Evolutionary conservation across 2,113 vertebrate genomes (phyloP), one percentile per base, ranked within the genome.

Genomic region (Noturus placidus): DNA sequence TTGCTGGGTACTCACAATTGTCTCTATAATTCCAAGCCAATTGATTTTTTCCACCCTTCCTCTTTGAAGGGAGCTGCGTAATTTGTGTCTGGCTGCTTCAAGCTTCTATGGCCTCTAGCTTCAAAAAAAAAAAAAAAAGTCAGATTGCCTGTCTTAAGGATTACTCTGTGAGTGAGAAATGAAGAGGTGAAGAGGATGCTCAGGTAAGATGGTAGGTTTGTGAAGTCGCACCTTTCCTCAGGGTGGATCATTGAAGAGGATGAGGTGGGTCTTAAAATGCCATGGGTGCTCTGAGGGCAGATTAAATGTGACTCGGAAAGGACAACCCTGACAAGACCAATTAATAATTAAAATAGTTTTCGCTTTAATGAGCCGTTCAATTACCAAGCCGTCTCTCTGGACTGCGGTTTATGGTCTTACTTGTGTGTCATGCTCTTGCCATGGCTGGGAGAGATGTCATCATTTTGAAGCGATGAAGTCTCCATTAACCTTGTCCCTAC

Each of bases 351-450:
- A 97, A 97, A 95, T 96, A 93, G 94, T 90, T 93, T 92, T 88
- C 93, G 94, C 95, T 98, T 97, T 97, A 98, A 97, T 97, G 96
- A 97, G 95, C 95, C 95, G 89, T 96, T 96, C 96, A 97, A 97
- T 97, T 97, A 97, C 95, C 93, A 95, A 95, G 94, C 92, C 95
- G 95, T 96, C 96, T 95, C 96, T 92, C 91, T 95, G 95, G 96
- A 96, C 89, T 93, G 90, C 93, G 92, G 95, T 97, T 97, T 96
- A 95, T 95, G 94, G 94, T 94, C 93, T 94, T 95, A 93, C 67
- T 92, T 93, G 92, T 93, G 90, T 92, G 67, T 95, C 95, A 91
- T 93, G 95, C 95, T 91, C 94, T 74, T 27, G 72, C 88, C 59
- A 90, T 17, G 70, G 88, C 69, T 84, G 90, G 82, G 42, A 88